Base-by-base conservation (phyloP, 2,113 vertebrate species). In the Microcebus ravelobensis region DNA sequence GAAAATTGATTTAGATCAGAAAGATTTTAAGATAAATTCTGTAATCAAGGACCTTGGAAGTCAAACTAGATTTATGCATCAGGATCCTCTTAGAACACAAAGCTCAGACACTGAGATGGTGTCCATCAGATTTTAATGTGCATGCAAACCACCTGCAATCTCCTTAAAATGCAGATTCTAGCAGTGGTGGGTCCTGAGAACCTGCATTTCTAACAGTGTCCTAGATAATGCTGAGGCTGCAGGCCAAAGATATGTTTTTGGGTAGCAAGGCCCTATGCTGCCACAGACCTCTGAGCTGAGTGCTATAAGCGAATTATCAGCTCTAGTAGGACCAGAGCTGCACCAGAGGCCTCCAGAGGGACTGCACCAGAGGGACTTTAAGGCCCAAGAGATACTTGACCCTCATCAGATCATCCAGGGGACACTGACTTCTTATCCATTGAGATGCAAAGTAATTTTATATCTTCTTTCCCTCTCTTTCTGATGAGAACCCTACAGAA, bases 1-100 rank as follows among this genome's bases (percentile, higher is more conserved):
- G 80, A 71, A 94, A 93, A 63, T 8, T 87, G 93, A 93, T 93
- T 93, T 91, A 50, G 61, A 96, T 96, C 67, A 80, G 82, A 91
- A 96, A 95, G 95, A 95, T 65, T 55, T 55, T 10, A 55, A 93
- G 82, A 89, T 76, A 85, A 4, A 52, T 73, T 93, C 55, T 63
- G 42, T 79, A 95, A 92, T 91, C 81, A 91, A 95, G 96, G 77
- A 52, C 55, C 20, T 88, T 79, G 82, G 50, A 36, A 31, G 34
- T 50, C 88, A 81, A 81, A 73, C 31, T 31, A 36, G 50, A 81
- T 90, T 63, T 81, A 52, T 1, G 11, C 73, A 70, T 84, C 63
- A 88, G 55, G 15, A 74, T 93, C 29, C 23, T 77, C n/a, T 39
- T 34, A 80, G 77, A 39, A 97, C 79, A 90, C 85, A 84, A 92